phyloP scores from a whole-genome alignment of 2,888 invertebrate genomes.

The Brenthis ino region DNA sequence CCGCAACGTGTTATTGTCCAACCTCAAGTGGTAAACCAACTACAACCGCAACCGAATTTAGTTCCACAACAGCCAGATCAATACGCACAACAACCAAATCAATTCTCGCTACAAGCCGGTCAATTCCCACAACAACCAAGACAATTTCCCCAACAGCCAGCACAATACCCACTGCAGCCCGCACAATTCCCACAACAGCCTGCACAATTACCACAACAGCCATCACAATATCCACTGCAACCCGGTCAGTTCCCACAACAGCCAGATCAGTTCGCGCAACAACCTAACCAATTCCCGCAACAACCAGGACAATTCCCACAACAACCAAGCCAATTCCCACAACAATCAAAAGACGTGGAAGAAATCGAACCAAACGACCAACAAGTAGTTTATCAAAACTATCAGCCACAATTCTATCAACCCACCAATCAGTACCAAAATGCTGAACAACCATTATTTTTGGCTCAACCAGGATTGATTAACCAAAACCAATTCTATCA shows the following conservation, averaged over 20 bases:
- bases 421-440: constrained; percentile 39
- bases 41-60: constrained; percentile 36
- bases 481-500: constrained; percentile 47
- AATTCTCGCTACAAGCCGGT: constrained; percentile 38
- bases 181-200: constrained; percentile 31
- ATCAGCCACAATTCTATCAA: constrained; percentile 47
- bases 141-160: constrained; percentile 34
- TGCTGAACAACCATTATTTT: constrained; percentile 42
- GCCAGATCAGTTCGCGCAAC: constrained; percentile 26
- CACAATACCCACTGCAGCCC: constrained; percentile 35
- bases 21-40: constrained; percentile 46
- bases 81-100: constrained; percentile 29
- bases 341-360: constrained; percentile 39
- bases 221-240: constrained; percentile 27
- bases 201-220: constrained; percentile 29
- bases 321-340: constrained; percentile 42
- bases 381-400: constrained; percentile 40
- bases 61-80: not conserved
- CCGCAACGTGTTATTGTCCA: constrained; percentile 52
- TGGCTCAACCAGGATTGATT: constrained; percentile 41
- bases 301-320: constrained; percentile 36
- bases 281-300: constrained; percentile 31
- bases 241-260: constrained; percentile 43
- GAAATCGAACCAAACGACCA: constrained; percentile 40
- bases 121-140: constrained; percentile 39